Percentiles rank a stretch among this genome's conserved stretches.
Evolutionary conservation across 2,888 invertebrate species (phyloP).

Genomic region (Polyploca ridens): DNA sequence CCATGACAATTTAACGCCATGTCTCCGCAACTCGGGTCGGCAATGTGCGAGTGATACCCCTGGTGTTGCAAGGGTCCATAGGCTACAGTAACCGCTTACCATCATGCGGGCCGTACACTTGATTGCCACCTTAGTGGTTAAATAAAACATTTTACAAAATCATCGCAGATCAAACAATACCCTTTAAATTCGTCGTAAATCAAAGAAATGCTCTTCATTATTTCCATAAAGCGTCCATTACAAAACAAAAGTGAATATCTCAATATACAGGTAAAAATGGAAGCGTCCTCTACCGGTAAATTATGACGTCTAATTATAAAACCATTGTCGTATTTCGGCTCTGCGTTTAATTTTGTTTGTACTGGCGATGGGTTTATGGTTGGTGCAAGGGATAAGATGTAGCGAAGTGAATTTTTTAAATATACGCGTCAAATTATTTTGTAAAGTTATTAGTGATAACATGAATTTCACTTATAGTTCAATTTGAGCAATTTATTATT

Average conservation of each 20-base stretch:
- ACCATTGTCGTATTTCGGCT: slow-evolving; percentile 71
- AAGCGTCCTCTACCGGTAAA: slow-evolving; percentile 59
- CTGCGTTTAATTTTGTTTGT: slow-evolving; percentile 78
- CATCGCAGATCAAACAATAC: not conserved
- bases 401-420: not conserved
- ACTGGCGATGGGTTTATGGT: slow-evolving; percentile 39
- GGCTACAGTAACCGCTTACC: too few relatives aligned
- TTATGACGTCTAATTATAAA: slow-evolving; percentile 77
- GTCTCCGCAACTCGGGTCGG: too few relatives aligned
- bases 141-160: too few relatives aligned
- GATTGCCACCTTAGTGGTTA: too few relatives aligned
- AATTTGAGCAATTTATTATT: too few relatives aligned
- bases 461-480: too few relatives aligned
- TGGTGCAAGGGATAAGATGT: slow-evolving; percentile 32
- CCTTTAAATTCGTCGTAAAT: slow-evolving; percentile 11
- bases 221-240: slow-evolving; percentile 27
- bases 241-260: slow-evolving; percentile 26
- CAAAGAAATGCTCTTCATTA: slow-evolving; percentile 25
- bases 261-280: slow-evolving; percentile 37
- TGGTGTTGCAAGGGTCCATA: too few relatives aligned
- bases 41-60: too few relatives aligned
- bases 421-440: too few relatives aligned
- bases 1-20: too few relatives aligned
- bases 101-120: too few relatives aligned
- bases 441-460: too few relatives aligned